phyloP scores from a whole-genome alignment of 92 coral and sea anemone genomes.

The Micromussa lordhowensis region DNA sequence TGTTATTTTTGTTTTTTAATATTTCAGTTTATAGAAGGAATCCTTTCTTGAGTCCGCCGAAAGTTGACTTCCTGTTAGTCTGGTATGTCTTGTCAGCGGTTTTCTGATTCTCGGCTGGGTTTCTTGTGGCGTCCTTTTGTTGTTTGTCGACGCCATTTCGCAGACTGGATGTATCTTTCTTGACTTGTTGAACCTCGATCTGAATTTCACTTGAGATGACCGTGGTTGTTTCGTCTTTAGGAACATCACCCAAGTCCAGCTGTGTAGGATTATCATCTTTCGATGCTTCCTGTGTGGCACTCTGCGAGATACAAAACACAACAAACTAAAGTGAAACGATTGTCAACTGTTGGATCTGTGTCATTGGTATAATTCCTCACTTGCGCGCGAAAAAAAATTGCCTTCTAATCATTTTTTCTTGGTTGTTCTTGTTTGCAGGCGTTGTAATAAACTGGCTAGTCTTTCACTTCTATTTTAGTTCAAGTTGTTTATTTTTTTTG shows the following conservation, averaged over 20 bases:
- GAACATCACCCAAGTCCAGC: background rate
- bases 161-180: background rate
- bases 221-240: background rate
- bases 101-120: background rate
- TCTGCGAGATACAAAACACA: background rate
- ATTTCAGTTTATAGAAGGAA: slow-evolving; percentile 14
- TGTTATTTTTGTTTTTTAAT: too few species aligned
- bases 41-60: slow-evolving; percentile 23
- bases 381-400: too few species aligned
- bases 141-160: background rate
- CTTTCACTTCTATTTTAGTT: background rate
- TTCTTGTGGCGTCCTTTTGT: background rate
- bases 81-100: background rate
- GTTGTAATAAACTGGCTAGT: background rate
- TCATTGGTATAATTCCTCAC: too few species aligned
- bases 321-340: background rate
- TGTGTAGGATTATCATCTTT: background rate
- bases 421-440: background rate
- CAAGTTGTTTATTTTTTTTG: background rate
- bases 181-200: background rate
- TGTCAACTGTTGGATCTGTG: background rate
- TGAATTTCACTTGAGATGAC: background rate
- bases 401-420: too few species aligned
- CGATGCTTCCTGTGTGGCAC: background rate
- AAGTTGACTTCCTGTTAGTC: background rate